Percentiles rank a stretch among this genome's conserved stretches.
phyloP scores from a whole-genome alignment of 2,888 invertebrate species.

The Eubasilissa splendida region DNA sequence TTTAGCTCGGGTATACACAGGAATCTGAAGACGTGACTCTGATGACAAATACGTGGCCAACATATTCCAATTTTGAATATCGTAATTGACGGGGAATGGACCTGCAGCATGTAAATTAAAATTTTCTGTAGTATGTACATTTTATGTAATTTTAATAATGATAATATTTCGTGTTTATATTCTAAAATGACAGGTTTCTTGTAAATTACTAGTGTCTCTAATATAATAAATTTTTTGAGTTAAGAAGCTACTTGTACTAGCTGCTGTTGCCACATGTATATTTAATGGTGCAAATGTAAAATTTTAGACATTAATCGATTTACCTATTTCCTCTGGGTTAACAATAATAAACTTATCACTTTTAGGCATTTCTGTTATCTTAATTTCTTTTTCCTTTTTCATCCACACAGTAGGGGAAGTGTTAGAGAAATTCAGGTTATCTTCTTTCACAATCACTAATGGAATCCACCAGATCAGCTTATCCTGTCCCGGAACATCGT shows the following conservation, averaged over 20 bases:
- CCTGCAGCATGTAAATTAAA: conserved; percentile 65
- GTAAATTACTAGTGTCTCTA: too few species aligned
- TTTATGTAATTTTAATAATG: too few species aligned
- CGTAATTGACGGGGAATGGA: conserved; percentile 89
- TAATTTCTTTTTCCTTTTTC: conserved; percentile 72
- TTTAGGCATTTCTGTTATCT: conserved; percentile 71
- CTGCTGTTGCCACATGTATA: too few species aligned
- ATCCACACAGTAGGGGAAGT: conserved; percentile 77
- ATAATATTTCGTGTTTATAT: too few species aligned
- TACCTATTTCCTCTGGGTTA: conserved; percentile 89
- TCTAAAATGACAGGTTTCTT: too few species aligned
- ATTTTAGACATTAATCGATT: conserved; percentile 40
- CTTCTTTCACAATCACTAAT: conserved; percentile 75
- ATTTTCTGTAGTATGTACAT: too few species aligned
- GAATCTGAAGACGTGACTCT: conserved; percentile 73
- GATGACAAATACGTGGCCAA: conserved; percentile 77
- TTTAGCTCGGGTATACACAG: conserved; percentile 82
- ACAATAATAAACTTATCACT: conserved; percentile 81
- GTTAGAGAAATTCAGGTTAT: conserved; percentile 74
- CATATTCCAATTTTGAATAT: conserved; percentile 83
- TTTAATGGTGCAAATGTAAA: conserved; percentile 1
- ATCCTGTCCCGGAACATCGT: conserved; percentile 80
- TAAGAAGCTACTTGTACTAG: too few species aligned
- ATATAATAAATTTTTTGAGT: too few species aligned
- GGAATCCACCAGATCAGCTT: conserved; percentile 85